Evolutionary conservation across 2,888 invertebrate species (phyloP), one percentile per base, ranked within the genome.

Genomic region (Lepas anatifera): DNA sequence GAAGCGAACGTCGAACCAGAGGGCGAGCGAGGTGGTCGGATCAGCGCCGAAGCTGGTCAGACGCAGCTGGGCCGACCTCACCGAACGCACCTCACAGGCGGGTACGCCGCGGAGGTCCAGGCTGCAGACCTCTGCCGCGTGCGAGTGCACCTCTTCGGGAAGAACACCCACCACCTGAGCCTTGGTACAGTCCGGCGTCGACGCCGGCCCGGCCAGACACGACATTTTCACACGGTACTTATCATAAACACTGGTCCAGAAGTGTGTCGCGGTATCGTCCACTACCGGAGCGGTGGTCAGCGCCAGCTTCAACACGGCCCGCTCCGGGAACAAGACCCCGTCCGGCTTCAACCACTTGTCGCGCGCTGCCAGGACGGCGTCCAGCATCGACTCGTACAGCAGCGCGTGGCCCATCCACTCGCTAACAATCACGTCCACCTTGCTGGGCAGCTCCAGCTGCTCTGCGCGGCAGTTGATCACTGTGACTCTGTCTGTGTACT

Each of bases 371-470:
- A 96, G 81, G 3, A 97, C 89, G 0, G 95, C 92, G 78, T 95
- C 91, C 70, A 97, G 79, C 97, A 97, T 97, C 10, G 92, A 94
- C 81, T 97, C 96, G 78, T 95, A 96, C n/a, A 97, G 81, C 41
- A 97, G 83, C 80, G 94, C 95, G 80, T 96, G 95, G 0, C 96
- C 96, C 96, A 97, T 97, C 96, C 96, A 97, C 81, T 97, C 96
- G 0, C 95, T 95, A 7, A 97, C 86, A 73, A 97, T 91, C 18
- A 93, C 85, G 80, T 96, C 95, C 2, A 92, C 90, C 22, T 8
- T 16, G 80, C 88, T 27, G 0, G 89, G 87, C 68, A 90, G 79
- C 1, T 80, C 78, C 3, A 92, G 83, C 77, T 93, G 88, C 83
- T 95, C 94, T 13, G 92, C 85, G 81, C 83, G 85, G 69, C 85